Percentiles rank a stretch among this genome's conserved stretches.
Evolutionary conservation across 2,797 vertebrate genomes (phyloP).

Genomic region (Tympanoctomys barrerae): DNA sequence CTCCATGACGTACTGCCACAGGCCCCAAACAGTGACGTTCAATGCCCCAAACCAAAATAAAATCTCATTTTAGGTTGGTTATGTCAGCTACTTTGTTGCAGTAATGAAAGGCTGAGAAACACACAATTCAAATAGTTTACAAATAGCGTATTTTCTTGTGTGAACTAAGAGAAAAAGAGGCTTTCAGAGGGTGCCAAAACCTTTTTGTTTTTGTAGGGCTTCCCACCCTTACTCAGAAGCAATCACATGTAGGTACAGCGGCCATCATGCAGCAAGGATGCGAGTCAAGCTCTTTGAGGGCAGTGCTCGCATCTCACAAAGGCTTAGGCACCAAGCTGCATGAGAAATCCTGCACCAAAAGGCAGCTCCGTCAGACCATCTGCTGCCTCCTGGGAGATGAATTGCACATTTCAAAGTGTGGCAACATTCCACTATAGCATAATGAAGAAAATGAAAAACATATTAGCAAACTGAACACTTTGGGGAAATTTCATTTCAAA

Average conservation of each 20-base stretch:
- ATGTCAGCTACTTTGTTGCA: not conserved
- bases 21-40: not conserved
- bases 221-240: not conserved
- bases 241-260: conserved; percentile 15
- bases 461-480: conserved; percentile 81
- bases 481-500: conserved; percentile 82
- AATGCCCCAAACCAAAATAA: not conserved
- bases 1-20: not conserved
- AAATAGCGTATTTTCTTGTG: conserved; percentile 19
- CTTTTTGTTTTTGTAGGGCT: conserved; percentile 17
- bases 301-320: conserved; percentile 35
- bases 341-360: conserved; percentile 75
- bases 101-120: not conserved
- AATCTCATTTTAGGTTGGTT: not conserved
- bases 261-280: not conserved
- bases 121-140: not conserved
- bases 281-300: conserved; percentile 68
- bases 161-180: conserved; percentile 9
- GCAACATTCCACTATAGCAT: conserved; percentile 82
- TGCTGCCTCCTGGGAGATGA: conserved; percentile 79
- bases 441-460: conserved; percentile 83
- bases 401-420: conserved; percentile 82
- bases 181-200: conserved; percentile 10
- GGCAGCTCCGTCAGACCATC: conserved; percentile 80
- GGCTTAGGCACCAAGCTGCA: conserved; percentile 32